Percentiles rank a stretch among this genome's conserved stretches.
These are phyloP conservation scores for Ptyas mucosa DNA, from an alignment of 2,113 vertebrate species.

Conservation along the genomic window DNA sequence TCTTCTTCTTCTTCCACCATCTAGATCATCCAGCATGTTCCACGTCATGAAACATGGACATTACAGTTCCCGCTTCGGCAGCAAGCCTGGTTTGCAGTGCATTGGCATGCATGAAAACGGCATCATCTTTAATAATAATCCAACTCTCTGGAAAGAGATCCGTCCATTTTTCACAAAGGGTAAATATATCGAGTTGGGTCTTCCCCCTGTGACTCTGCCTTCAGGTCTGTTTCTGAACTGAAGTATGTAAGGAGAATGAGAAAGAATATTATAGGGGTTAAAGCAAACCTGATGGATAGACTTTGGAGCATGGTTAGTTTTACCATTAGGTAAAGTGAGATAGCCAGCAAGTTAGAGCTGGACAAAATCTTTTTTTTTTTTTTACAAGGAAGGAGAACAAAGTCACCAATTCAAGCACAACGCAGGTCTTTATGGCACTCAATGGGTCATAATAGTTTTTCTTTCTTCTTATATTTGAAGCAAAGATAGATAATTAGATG, in stretches of 20 bases:
- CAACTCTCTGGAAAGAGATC: slow-evolving; percentile 80
- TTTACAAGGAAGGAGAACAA: neutral
- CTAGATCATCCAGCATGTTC: slow-evolving; percentile 83
- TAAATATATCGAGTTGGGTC: slow-evolving; percentile 39
- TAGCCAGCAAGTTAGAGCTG: neutral
- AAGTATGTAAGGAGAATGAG: neutral
- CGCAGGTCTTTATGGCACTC: neutral
- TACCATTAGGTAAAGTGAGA: neutral
- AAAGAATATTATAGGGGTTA: neutral
- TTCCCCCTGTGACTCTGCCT: fast-evolving
- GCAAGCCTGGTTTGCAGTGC: slow-evolving; percentile 81
- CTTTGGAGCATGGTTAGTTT: neutral
- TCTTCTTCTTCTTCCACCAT: neutral
- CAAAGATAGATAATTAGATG: neutral
- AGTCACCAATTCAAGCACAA: neutral
- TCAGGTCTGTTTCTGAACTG: fast-evolving
- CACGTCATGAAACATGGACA: slow-evolving; percentile 84
- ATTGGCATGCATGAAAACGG: slow-evolving; percentile 92
- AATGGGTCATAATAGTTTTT: neutral
- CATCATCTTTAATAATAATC: slow-evolving; percentile 91
- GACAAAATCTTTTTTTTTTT: neutral
- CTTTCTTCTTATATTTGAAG: neutral
- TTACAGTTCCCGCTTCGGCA: slow-evolving; percentile 85
- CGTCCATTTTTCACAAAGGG: slow-evolving; percentile 88
- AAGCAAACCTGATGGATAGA: neutral